Evolutionary conservation across 2,888 invertebrate genomes (phyloP), one percentile per base, ranked within the genome.

Genomic region (Melinaea menophilus): DNA sequence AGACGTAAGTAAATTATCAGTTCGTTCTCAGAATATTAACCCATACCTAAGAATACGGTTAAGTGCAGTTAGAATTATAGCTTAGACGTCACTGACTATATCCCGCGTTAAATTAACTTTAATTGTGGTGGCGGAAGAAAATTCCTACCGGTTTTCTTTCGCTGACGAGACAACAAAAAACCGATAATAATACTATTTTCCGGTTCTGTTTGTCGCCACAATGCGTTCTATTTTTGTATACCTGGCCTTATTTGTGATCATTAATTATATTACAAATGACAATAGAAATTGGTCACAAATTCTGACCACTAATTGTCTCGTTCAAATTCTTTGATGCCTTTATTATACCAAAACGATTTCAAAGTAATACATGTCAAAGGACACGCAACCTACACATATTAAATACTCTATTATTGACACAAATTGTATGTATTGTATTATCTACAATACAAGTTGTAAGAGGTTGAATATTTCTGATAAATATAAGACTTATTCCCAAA

Each of bases 311-410:
- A 48, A 47, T 55, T 46, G n/a, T 74, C 74, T 73, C 71, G 78
- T 78, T 79, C 78, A 77, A 78, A 74, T 67, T 72, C 59, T 58
- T 55, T 75, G 75, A 81, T 81, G 71, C 67, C 79, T 81, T 81
- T 79, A 84, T 85, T 80, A 79, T 79, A 59, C 51, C 55, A 56
- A 56, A 55, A 61, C 59, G 58, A 41, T 55, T 12, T 51, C 51
- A 37, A 60, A 62, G 56, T 65, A 56, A 59, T 62, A 55, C 48
- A 31, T 55, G 76, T 74, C 72, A 74, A 75, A 72, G 63, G 34
- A 69, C 60, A 64, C 61, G 61, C 61, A 47, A 64, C 37, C 11
- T 33, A 34, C 47, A 37, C 31, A 59, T 22, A 55, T 45, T 58
- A 71, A 74, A 72, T 51, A 31, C 3, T 71, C 70, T 65, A 66